phyloP scores from a whole-genome alignment of 1,140 invertebrate species.

The Triops longicaudatus region DNA sequence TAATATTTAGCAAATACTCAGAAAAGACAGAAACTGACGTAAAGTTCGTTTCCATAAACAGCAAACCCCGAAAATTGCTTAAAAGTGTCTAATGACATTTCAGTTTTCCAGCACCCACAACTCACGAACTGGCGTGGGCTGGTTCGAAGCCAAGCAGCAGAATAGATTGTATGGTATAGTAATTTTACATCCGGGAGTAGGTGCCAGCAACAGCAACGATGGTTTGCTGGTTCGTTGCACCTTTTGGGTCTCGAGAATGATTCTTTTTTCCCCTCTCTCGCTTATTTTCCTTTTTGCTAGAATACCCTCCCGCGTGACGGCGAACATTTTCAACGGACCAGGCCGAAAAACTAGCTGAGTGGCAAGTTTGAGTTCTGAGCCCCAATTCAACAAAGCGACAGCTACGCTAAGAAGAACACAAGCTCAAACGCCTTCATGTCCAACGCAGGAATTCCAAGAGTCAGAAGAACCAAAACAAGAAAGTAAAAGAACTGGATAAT shows the following conservation, averaged over 20 bases:
- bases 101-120: slow-evolving; percentile 6
- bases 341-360: not conserved
- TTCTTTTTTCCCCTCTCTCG: not conserved
- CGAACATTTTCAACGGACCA: not conserved
- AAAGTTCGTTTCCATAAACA: not conserved
- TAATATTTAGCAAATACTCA: no score
- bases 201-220: slow-evolving; percentile 14
- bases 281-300: not conserved
- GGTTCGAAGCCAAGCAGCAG: not conserved
- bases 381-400: not conserved
- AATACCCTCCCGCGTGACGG: slow-evolving; percentile 10
- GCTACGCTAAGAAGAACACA: not conserved
- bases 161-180: slow-evolving; percentile 4
- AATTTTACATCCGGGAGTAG: slow-evolving; percentile 12
- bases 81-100: not conserved
- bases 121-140: not conserved
- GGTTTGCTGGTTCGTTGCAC: slow-evolving; percentile 5
- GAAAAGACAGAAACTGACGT: not conserved
- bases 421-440: not conserved
- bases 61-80: not conserved
- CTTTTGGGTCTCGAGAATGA: not conserved
- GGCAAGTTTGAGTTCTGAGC: not conserved
- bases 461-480: not conserved
- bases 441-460: not conserved
- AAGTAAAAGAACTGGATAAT: not conserved